A percentile compares a stretch with the other conserved stretches of the same genome.
phyloP scores from a whole-genome alignment of 2,888 invertebrate species.

The Caenorhabditis sp. region DNA sequence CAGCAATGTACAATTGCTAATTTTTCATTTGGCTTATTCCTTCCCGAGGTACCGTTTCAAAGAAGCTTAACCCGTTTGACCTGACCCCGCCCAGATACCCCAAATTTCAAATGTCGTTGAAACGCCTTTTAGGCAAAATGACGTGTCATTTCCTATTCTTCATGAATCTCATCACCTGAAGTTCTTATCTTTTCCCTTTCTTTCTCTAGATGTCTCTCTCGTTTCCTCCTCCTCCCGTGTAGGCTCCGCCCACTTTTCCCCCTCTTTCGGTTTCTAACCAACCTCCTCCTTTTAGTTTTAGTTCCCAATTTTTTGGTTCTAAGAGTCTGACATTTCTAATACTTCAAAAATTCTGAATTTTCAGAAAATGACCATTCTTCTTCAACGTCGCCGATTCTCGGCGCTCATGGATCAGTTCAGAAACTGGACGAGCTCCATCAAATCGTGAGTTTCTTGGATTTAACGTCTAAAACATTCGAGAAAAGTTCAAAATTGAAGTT shows the following conservation, averaged over 20 bases:
- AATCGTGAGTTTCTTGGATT: slow-evolving; percentile 27
- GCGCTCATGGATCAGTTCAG: slow-evolving; percentile 36
- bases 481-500: background rate
- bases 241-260: slow-evolving; percentile 41
- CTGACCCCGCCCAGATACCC: background rate
- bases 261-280: background rate
- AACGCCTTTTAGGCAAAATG: background rate
- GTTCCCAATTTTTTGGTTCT: background rate
- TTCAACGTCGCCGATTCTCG: slow-evolving; percentile 53
- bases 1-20: background rate
- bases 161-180: background rate
- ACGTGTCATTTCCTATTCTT: background rate
- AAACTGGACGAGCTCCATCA: slow-evolving; percentile 43
- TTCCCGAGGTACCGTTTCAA: background rate
- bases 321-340: background rate
- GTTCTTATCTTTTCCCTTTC: background rate
- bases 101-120: background rate
- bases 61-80: background rate
- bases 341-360: background rate
- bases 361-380: slow-evolving; percentile 55
- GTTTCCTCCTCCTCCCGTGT: background rate
- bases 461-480: no score
- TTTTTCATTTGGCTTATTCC: background rate
- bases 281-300: slow-evolving; percentile 17
- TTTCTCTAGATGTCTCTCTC: background rate